Base-by-base conservation (phyloP, 2,113 vertebrate species). In the Vulpes vulpes region DNA sequence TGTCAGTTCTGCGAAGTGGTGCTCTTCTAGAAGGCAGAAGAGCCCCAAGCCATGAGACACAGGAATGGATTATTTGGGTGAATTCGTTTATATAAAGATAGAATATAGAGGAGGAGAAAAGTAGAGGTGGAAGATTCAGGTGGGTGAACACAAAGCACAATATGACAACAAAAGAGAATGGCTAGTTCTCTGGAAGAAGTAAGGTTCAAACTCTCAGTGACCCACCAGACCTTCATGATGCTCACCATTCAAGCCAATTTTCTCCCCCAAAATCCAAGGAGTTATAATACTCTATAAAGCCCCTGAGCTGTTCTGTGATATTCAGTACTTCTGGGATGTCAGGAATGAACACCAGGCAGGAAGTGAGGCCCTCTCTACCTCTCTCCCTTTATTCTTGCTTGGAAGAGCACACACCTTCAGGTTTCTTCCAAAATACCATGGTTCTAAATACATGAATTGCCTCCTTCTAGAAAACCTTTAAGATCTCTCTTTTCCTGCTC, bases 231-330 rank as follows among this genome's bases (percentile, higher is more conserved):
- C 38, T 57, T 19, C 14, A 10, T 0, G 11, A 49, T 32, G 35
- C 83, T 69, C 62, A 11, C 20, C 92, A 20, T 0, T 10, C 51
- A 7, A 30, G 30, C 53, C 60, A 20, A 84, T 10, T 59, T n/a
- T 7, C 43, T 43, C 57, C 11, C 22, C 25, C 3, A 11, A 5
- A 19, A 69, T n/a, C n/a, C 27, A 86, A 35, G 51, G 19, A 12
- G 15, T 20, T 4, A 0, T 19, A 38, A 16, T 2, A 23, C 84
- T 51, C 60, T 16, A 11, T 60, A 27, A 49, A 81, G 4, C 30
- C 32, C 32, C 5, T 1, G 14, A 11, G 69, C 59, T 4, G 5
- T 1, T 9, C 74, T 1, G 0, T 23, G 67, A 60, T 25, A 27
- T 12, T 76, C 7, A n/a, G n/a, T 7, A 10, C 53, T 38, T 73